Conservation (phyloP, 2,113 vertebrate genomes). For the Piaya cayana region DNA sequence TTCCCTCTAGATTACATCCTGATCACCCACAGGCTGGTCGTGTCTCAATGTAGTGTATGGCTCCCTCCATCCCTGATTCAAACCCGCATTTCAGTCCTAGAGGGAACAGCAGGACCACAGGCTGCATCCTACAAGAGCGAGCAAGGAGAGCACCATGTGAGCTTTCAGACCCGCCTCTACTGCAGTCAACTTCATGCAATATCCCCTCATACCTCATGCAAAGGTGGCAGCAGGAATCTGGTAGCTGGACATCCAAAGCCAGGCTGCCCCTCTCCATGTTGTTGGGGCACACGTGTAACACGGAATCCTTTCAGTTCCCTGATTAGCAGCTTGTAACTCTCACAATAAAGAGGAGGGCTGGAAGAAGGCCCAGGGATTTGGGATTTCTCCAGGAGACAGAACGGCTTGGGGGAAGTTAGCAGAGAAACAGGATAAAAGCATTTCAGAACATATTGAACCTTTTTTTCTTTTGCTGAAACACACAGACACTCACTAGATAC, state of each 20-base stretch:
- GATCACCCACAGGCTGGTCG: fast-evolving
- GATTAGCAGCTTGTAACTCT: background rate
- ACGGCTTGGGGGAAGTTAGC: background rate
- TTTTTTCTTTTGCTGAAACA: slow-evolving; percentile 1
- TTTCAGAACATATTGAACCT: slow-evolving; percentile 54
- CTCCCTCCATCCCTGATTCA: background rate
- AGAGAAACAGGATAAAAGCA: slow-evolving; percentile 50
- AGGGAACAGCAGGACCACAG: background rate
- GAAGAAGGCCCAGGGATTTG: slow-evolving; percentile 43
- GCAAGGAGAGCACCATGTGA: background rate
- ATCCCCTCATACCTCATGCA: fast-evolving
- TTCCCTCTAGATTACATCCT: background rate
- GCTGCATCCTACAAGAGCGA: background rate
- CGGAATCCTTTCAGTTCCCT: background rate
- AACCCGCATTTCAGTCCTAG: background rate
- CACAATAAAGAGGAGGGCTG: background rate
- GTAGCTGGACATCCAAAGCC: background rate
- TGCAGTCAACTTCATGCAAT: fast-evolving
- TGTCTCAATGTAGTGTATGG: background rate
- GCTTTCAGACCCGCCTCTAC: background rate
- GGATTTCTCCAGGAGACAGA: slow-evolving; percentile 46
- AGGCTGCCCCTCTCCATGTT: background rate
- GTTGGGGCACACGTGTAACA: background rate
- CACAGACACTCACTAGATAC: background rate
- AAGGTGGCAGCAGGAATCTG: background rate